These are phyloP conservation scores for Drosophila barbarae DNA, from an alignment of 2,888 invertebrate genomes.

Conservation along the genomic window DNA sequence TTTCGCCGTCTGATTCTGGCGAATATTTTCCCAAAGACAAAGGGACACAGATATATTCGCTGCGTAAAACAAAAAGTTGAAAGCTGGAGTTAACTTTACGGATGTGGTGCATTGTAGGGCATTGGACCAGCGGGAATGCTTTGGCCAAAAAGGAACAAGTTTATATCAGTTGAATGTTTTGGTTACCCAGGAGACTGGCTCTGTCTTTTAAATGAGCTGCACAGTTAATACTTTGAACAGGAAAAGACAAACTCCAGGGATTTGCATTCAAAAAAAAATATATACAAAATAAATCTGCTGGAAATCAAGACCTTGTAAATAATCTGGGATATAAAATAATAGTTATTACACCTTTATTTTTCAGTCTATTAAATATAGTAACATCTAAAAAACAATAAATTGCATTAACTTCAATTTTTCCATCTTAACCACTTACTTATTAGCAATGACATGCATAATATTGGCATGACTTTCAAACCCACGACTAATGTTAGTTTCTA, in stretches of 20 bases:
- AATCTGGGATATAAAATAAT: background rate
- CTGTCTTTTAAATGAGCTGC: constrained; percentile 8
- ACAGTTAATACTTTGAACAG: background rate
- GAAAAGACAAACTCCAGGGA: background rate
- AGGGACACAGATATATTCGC: constrained; percentile 9
- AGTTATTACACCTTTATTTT: background rate
- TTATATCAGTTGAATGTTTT: constrained; percentile 17
- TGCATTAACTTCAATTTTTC: background rate
- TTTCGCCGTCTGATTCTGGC: constrained; percentile 34
- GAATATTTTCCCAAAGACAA: constrained; percentile 31
- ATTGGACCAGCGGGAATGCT: constrained; percentile 22
- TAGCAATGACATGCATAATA: constrained; percentile 39
- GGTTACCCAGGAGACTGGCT: background rate
- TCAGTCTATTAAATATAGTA: background rate
- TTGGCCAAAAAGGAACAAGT: constrained; percentile 22
- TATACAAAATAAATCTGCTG: background rate
- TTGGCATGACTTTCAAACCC: constrained; percentile 26
- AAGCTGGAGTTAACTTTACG: constrained; percentile 35
- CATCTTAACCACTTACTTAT: constrained; percentile 25
- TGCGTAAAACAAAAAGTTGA: constrained; percentile 54
- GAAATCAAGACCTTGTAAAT: background rate
- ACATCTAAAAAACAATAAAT: background rate
- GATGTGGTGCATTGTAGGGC: constrained; percentile 27
- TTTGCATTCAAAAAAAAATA: background rate
- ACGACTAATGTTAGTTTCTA: constrained; percentile 40